Conservation (phyloP, 2,888 invertebrate species). For the Amblyjoppa fuscipennis region DNA sequence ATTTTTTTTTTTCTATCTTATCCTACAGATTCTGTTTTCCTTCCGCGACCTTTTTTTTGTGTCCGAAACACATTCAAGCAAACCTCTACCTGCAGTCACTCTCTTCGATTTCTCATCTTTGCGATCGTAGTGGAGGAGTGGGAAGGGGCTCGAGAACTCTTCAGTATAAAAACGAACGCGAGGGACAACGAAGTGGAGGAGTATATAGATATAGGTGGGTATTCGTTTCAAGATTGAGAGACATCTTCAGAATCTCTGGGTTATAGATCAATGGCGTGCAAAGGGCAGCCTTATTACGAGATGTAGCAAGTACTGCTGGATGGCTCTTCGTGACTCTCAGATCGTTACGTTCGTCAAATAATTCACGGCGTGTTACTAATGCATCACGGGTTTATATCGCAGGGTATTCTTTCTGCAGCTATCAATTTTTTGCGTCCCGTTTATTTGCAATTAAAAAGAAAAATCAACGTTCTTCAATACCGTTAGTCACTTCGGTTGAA, state of each 20-base stretch:
- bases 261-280: not conserved
- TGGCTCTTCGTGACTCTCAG: not conserved
- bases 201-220: not conserved
- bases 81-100: conserved; percentile 12
- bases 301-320: not conserved
- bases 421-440: not conserved
- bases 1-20: conserved; percentile 48
- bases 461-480: not conserved
- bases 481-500: not conserved
- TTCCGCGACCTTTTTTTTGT: conserved; percentile 58
- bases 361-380: not conserved
- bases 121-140: not conserved
- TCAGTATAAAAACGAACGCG: not conserved
- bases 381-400: not conserved
- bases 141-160: not conserved
- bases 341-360: not conserved
- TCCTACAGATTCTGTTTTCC: conserved; percentile 53
- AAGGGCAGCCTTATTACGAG: not conserved
- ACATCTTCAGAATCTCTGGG: not conserved
- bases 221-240: not conserved
- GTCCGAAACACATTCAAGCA: conserved; percentile 15
- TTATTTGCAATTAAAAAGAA: not conserved
- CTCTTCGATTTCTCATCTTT: conserved; percentile 31
- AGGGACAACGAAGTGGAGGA: conserved; percentile 1
- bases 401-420: not conserved